Conservation (phyloP, 2,888 invertebrate genomes). For the Augiades crinisus region DNA sequence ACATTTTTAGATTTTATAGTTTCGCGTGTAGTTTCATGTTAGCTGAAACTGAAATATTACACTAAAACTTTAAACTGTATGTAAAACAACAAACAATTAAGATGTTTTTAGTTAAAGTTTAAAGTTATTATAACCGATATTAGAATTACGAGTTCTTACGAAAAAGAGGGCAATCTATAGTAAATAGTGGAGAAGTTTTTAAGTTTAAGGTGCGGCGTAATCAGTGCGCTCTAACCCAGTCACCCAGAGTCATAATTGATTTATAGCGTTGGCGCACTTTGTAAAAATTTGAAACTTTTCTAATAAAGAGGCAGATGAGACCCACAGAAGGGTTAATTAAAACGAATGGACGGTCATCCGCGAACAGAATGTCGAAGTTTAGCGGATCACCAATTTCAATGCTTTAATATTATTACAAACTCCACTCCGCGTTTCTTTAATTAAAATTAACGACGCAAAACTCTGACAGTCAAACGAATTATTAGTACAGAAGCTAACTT, state of each 20-base stretch:
- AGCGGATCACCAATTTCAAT: slow-evolving; percentile 80
- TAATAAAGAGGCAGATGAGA: slow-evolving; percentile 60
- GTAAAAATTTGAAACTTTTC: slow-evolving; percentile 54
- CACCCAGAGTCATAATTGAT: slow-evolving; percentile 52
- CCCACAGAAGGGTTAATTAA: slow-evolving; percentile 74
- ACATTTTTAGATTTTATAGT: too few relatives aligned
- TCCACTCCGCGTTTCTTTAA: slow-evolving; percentile 77
- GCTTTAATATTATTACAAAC: slow-evolving; percentile 80
- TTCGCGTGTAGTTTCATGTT: too few relatives aligned
- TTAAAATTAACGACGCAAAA: slow-evolving; percentile 81
- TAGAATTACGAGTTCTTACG: too few relatives aligned
- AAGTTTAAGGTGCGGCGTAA: not conserved
- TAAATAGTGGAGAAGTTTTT: not conserved
- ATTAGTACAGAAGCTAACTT: slow-evolving; percentile 79
- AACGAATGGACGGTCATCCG: slow-evolving; percentile 76
- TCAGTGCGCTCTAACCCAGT: not conserved
- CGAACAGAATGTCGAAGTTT: slow-evolving; percentile 74
- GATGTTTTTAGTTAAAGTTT: too few relatives aligned
- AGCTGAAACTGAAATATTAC: too few relatives aligned
- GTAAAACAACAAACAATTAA: too few relatives aligned
- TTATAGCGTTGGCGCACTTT: slow-evolving; percentile 51
- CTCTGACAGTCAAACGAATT: slow-evolving; percentile 81
- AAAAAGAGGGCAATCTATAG: too few relatives aligned
- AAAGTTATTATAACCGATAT: too few relatives aligned
- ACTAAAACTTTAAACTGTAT: too few relatives aligned